Base-by-base conservation (phyloP, 2,113 vertebrate species). In the Hemiprocne comata region DNA sequence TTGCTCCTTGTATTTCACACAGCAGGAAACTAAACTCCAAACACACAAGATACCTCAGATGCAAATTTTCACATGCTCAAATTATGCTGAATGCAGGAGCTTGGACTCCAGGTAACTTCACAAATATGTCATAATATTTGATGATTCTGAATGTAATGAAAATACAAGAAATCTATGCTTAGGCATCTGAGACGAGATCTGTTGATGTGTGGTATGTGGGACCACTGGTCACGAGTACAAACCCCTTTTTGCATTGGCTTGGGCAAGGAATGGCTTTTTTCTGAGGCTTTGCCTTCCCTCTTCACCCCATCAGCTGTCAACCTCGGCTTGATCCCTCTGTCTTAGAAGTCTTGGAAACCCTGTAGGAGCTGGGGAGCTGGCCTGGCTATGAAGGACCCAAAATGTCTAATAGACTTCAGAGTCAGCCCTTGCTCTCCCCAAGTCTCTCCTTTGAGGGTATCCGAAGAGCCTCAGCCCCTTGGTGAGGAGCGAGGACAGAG, bases 371-470 rank as follows among this genome's bases (percentile, higher is more conserved):
- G 44, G 24, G 65, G 28, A 61, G 34, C 46, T 57, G 33, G 15
- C 26, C 42, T 78, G 12, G 17, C 15, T 28, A 1, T 3, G 67
- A 18, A 29, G 54, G 34, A 25, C 67, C 40, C 51, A 29, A 29
- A 80, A 31, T 38, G 15, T 44, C 44, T 15, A 2, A 16, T n/a
- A 34, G 7, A 2, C 34, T 36, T n/a, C 25, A 18, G 73, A 24
- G 64, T 28, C 72, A 18, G 4, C 31, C 13, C 17, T n/a, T 2
- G 1, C n/a, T 66, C 14, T 55, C 62, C 36, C 23, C 0, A 0
- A 4, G 34, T 7, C 33, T 64, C 24, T 50, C 53, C 42, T 18
- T 58, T 7, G 4, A 4, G 69, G 51, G 2, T 20, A 12, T n/a
- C 4, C 1, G 14, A 7, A 34, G 67, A 19, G 34, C 15, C 42